A percentile compares a stretch with the other conserved stretches of the same genome.
phyloP scores from a whole-genome alignment of 2,113 vertebrate genomes.

The Butorides virescens region DNA sequence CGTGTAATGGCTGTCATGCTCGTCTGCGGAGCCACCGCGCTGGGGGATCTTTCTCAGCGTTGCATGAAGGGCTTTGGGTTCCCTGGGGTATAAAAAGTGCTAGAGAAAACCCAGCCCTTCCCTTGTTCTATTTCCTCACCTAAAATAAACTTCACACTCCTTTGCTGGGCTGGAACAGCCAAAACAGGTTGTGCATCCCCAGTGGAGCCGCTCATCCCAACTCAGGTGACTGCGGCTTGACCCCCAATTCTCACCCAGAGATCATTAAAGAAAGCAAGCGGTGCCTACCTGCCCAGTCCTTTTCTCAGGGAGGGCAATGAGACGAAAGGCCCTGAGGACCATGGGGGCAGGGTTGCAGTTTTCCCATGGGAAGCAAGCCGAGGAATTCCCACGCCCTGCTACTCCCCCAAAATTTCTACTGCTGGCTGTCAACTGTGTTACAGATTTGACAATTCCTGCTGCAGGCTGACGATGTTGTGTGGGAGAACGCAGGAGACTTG shows the following conservation, averaged over 20 bases:
- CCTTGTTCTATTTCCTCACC: not conserved
- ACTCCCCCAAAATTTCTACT: not conserved
- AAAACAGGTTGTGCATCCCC: not conserved
- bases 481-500: conserved; percentile 29
- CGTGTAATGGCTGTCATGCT: conserved; percentile 15
- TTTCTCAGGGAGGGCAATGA: not conserved
- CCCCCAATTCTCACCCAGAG: not conserved
- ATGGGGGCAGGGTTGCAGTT: not conserved
- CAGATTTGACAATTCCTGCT: conserved; percentile 6
- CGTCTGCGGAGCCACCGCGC: not conserved
- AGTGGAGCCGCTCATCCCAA: not conserved
- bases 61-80: conserved; percentile 55
- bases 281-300: not conserved
- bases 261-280: not conserved
- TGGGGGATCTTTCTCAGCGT: conserved; percentile 27
- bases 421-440: not conserved
- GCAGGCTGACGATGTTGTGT: not conserved
- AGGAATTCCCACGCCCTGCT: not conserved
- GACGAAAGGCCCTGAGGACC: not conserved
- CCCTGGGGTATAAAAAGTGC: conserved; percentile 26
- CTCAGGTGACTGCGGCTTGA: rapidly evolving
- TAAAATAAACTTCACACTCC: conserved; percentile 10
- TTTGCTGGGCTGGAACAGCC: not conserved
- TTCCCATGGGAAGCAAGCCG: not conserved
- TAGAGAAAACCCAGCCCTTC: conserved; percentile 16